These are phyloP conservation scores for Dicyrtoma fusca DNA, from an alignment of 2,888 invertebrate genomes.

Conservation along the genomic window DNA sequence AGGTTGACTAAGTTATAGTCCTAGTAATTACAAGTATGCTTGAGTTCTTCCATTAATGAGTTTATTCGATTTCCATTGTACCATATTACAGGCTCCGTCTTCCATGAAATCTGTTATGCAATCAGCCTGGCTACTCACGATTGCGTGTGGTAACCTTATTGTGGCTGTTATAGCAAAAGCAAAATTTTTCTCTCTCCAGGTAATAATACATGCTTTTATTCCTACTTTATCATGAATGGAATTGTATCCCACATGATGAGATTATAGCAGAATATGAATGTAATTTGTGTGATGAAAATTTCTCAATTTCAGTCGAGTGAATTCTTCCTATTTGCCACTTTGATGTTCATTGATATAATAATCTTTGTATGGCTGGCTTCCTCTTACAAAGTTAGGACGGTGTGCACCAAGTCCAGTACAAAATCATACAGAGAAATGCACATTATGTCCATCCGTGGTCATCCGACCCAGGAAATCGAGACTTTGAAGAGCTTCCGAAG, in stretches of 20 bases:
- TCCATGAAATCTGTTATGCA: conserved; percentile 66
- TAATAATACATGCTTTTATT: conserved; percentile 48
- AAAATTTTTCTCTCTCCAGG: conserved; percentile 60
- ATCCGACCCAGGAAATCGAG: background rate
- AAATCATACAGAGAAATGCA: conserved; percentile 19
- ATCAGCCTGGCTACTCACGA: conserved; percentile 65
- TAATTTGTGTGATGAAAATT: conserved; percentile 2
- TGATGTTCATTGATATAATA: conserved; percentile 71
- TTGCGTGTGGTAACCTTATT: conserved; percentile 65
- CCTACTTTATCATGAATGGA: background rate
- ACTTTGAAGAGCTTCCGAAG: background rate
- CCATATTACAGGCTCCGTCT: conserved; percentile 61
- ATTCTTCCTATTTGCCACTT: conserved; percentile 73
- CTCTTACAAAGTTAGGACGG: conserved; percentile 59
- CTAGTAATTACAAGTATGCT: background rate
- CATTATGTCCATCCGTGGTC: conserved; percentile 6
- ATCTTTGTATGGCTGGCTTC: conserved; percentile 63
- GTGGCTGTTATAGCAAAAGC: conserved; percentile 64
- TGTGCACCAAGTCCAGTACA: background rate
- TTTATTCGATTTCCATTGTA: background rate
- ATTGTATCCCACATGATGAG: background rate
- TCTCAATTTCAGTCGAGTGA: conserved; percentile 67
- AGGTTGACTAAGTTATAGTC: background rate
- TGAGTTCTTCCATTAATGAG: background rate
- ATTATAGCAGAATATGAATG: background rate